Evolutionary conservation across 2,113 vertebrate genomes (phyloP).

Genomic region (Chaetura pelagica): DNA sequence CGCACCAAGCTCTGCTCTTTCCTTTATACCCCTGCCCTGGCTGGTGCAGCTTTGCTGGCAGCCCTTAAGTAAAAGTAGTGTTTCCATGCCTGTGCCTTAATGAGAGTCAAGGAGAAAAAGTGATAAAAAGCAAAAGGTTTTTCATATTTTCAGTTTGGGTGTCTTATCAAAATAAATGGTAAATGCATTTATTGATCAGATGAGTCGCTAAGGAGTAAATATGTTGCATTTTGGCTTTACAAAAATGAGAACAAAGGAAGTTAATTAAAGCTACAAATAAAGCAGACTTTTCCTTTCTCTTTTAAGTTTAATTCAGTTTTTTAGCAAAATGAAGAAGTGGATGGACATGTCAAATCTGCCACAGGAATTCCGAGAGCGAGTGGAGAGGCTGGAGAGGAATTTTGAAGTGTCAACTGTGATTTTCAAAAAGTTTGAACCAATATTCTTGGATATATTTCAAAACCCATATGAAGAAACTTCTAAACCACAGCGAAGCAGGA

Average conservation of each 20-base stretch:
- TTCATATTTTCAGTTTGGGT: background rate
- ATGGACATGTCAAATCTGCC: conserved; percentile 94
- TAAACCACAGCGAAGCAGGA: conserved; percentile 88
- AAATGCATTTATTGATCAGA: fast-evolving
- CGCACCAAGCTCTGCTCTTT: fast-evolving
- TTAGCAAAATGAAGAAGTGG: conserved; percentile 99
- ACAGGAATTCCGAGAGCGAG: conserved; percentile 89
- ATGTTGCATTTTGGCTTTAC: background rate
- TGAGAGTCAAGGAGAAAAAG: background rate
- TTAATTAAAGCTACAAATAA: background rate
- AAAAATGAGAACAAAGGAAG: background rate
- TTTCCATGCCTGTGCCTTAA: background rate
- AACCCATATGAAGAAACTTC: conserved; percentile 87
- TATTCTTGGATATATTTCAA: conserved; percentile 96
- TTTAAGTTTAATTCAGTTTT: conserved; percentile 95
- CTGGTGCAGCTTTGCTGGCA: fast-evolving
- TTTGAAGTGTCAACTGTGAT: conserved; percentile 97
- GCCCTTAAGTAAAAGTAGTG: fast-evolving
- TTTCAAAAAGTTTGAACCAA: conserved; percentile 97
- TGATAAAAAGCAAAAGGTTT: background rate
- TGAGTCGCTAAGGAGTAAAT: background rate
- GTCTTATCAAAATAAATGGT: background rate
- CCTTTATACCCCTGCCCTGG: too few relatives aligned
- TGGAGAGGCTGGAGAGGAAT: conserved; percentile 92
- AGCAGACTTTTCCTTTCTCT: background rate